phyloP scores from a whole-genome alignment of 2,888 invertebrate genomes.

The Gasteruption jaculator region DNA sequence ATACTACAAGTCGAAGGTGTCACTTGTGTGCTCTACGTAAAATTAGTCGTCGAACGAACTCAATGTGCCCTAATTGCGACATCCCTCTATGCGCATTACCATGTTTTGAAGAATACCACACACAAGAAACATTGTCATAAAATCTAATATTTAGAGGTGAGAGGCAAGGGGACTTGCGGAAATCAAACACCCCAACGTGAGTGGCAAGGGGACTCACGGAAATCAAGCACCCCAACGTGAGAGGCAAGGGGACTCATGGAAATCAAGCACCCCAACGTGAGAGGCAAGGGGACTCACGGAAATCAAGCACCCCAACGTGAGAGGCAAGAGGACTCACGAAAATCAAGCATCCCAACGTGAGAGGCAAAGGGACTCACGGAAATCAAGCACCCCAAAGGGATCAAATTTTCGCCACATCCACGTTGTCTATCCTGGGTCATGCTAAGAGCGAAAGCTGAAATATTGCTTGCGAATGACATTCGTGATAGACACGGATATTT shows the following conservation, averaged over 20 bases:
- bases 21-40: slow-evolving; percentile 13
- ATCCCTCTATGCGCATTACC: slow-evolving; percentile 10
- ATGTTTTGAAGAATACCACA: slow-evolving; percentile 12
- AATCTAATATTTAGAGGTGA: slow-evolving; percentile 6
- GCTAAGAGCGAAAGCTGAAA: slow-evolving; percentile 5
- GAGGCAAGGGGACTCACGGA: no score
- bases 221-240: no score
- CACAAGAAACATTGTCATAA: slow-evolving; percentile 11
- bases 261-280: no score
- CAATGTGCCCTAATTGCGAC: slow-evolving; percentile 10
- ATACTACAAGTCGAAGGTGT: slow-evolving; percentile 14
- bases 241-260: no score
- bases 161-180: slow-evolving; percentile 7
- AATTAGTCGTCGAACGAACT: slow-evolving; percentile 8
- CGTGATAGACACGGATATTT: no score
- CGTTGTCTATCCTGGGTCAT: slow-evolving; percentile 9
- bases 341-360: no score
- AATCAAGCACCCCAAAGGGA: no score
- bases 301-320: no score
- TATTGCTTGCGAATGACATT: no score
- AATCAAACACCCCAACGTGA: slow-evolving; percentile 12
- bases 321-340: no score
- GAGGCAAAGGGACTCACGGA: no score
- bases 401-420: slow-evolving; percentile 10
- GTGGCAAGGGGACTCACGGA: no score